Evolutionary conservation across 2,888 invertebrate species (phyloP).

Genomic region (Microplitis manilae): DNA sequence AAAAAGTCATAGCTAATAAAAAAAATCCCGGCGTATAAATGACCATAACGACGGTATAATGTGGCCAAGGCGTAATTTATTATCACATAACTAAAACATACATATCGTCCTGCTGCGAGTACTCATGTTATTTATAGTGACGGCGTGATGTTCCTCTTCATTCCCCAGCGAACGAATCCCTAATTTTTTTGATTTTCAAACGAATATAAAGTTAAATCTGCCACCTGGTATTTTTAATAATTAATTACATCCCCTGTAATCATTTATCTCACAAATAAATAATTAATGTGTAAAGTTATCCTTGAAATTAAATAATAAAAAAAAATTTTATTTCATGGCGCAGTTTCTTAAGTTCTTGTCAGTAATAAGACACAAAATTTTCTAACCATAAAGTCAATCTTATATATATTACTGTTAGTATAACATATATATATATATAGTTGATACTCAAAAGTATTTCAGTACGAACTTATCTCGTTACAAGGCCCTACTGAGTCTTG

Average conservation of each 20-base stretch:
- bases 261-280: background rate
- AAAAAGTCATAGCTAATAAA: slow-evolving; percentile 20
- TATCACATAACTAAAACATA: slow-evolving; percentile 24
- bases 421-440: slow-evolving; percentile 23
- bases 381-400: slow-evolving; percentile 16
- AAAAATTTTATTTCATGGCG: background rate
- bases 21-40: slow-evolving; percentile 34
- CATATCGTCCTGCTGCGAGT: slow-evolving; percentile 39
- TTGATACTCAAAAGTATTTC: slow-evolving; percentile 38
- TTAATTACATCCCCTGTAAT: background rate
- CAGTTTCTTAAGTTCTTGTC: background rate
- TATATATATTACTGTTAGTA: background rate
- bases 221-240: background rate
- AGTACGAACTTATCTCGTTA: slow-evolving; percentile 41
- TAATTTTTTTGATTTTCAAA: slow-evolving; percentile 29
- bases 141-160: slow-evolving; percentile 43
- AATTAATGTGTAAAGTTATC: too few relatives aligned
- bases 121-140: slow-evolving; percentile 35
- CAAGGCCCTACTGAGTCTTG: slow-evolving; percentile 21
- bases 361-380: background rate
- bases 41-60: slow-evolving; percentile 45
- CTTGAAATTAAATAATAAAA: background rate
- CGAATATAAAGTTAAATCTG: slow-evolving; percentile 23
- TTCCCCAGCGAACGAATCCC: slow-evolving; percentile 33
- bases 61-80: slow-evolving; percentile 45